These are phyloP conservation scores for Scaptomyza caliginosa DNA, from an alignment of 2,888 invertebrate genomes.

Conservation along the genomic window DNA sequence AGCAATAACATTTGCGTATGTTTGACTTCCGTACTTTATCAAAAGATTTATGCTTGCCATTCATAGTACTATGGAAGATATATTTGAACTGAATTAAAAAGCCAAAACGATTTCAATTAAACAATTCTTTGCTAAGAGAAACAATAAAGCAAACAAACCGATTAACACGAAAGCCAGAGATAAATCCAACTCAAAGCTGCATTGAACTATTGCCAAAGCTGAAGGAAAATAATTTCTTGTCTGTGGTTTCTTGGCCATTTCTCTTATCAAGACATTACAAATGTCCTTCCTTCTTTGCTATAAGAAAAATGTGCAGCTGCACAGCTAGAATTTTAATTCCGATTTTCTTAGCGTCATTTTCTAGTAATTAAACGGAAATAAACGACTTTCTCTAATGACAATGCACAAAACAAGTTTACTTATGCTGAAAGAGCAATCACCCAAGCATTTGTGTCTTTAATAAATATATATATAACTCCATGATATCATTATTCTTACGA, in stretches of 20 bases:
- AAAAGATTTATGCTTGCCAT: neutral
- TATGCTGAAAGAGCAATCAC: no score
- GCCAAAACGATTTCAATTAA: neutral
- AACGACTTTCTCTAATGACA: constrained; percentile 30
- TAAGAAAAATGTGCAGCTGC: constrained; percentile 6
- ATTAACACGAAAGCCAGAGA: neutral
- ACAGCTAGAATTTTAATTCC: constrained; percentile 26
- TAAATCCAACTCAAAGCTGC: neutral
- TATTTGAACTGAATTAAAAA: no score
- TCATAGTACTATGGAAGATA: no score
- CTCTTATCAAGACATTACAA: neutral
- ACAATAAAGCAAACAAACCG: neutral
- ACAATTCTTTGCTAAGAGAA: neutral
- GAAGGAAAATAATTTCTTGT: constrained; percentile 30
- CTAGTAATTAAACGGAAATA: constrained; percentile 53
- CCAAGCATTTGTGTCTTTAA: no score
- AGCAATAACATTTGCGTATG: neutral
- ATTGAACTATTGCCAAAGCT: neutral
- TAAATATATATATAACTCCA: no score
- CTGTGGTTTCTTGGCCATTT: constrained; percentile 10
- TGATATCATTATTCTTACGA: no score
- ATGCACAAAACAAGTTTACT: constrained; percentile 29
- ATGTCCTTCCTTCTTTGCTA: neutral
- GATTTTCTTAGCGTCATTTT: constrained; percentile 31
- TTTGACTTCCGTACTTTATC: neutral